Base-by-base conservation (phyloP, 2,113 vertebrate genomes). In the Triplophysa siluroides region DNA sequence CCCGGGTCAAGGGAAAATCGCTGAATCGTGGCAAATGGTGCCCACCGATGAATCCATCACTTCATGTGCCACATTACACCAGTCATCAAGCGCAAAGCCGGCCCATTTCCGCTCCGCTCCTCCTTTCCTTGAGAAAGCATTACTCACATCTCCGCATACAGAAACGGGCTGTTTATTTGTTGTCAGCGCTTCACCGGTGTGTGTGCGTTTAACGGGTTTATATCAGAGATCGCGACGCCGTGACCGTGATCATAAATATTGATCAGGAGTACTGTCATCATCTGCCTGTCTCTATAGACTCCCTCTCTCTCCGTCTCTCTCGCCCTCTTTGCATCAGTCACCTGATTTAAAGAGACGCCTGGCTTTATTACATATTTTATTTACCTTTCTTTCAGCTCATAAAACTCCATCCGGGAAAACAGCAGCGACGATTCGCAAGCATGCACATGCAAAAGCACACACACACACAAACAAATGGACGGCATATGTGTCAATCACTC, bases 21-120 rank as follows among this genome's bases (percentile, higher is more conserved):
- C 83, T 86, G 85, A 81, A 83, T 81, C 29, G 61, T 74, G 47
- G 52, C 68, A 67, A 83, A 80, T 66, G 64, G 78, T 56, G 70
- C 63, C 47, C 65, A 58, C 72, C 71, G 62, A 69, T 33, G 61
- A 47, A 82, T 84, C 78, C 81, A 82, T 82, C 78, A 82, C 72
- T 83, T 69, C 56, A 63, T 64, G 73, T 45, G 74, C 76, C 58
- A 80, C 78, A 82, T 68, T 56, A 76, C 29, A 64, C 68, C 68
- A 79, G 76, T 74, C 78, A 80, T 78, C 68, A 67, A 72, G 23
- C n/a, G 29, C 6, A 13, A 43, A 63, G 50, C 54, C 24, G 54
- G 76, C 63, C 66, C 60, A 80, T 78, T 82, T 86, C 80, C 74
- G 50, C 68, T 79, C 18, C 29, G 12, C 47, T 60, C 19, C 38